A percentile compares a stretch with the other conserved stretches of the same genome.
phyloP scores from a whole-genome alignment of 2,113 vertebrate species.

The Sardina pilchardus region DNA sequence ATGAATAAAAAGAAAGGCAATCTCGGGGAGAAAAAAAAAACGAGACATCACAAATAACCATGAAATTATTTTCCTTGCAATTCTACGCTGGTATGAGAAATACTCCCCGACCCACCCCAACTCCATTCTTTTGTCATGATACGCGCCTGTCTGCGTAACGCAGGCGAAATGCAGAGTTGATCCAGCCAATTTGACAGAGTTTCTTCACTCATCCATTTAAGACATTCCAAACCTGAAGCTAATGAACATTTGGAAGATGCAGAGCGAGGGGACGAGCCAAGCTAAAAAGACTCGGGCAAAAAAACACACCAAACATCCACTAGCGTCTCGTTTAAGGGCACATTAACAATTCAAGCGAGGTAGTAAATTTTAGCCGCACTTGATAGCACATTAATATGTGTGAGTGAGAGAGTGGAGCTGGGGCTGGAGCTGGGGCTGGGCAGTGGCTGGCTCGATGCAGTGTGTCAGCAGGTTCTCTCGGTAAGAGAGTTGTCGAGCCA shows the following conservation, averaged over 20 bases:
- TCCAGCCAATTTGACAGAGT: not conserved
- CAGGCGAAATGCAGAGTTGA: not conserved
- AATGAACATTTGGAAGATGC: slow-evolving; percentile 26
- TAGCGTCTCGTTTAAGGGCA: slow-evolving; percentile 32
- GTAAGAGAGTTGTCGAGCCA: slow-evolving; percentile 38
- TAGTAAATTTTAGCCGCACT: slow-evolving; percentile 33
- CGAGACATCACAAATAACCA: slow-evolving; percentile 56
- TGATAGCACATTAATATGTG: slow-evolving; percentile 44
- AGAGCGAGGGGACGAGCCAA: slow-evolving; percentile 6
- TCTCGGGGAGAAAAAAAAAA: slow-evolving; percentile 27
- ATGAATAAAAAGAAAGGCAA: slow-evolving; percentile 39
- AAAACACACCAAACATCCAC: slow-evolving; percentile 23
- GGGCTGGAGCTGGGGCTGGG: not conserved
- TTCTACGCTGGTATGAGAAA: slow-evolving; percentile 27
- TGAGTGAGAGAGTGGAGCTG: slow-evolving; percentile 25
- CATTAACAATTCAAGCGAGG: slow-evolving; percentile 44
- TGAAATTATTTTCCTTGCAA: slow-evolving; percentile 61
- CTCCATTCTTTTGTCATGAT: not conserved
- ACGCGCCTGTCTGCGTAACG: not conserved
- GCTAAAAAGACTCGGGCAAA: not conserved
- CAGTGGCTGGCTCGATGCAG: slow-evolving; percentile 27
- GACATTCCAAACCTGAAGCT: slow-evolving; percentile 28
- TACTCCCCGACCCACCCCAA: not conserved
- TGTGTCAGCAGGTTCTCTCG: slow-evolving; percentile 31
- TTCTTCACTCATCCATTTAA: slow-evolving; percentile 24